Evolutionary conservation across 2,797 vertebrate species (phyloP).

Genomic region (Selene dorsalis): DNA sequence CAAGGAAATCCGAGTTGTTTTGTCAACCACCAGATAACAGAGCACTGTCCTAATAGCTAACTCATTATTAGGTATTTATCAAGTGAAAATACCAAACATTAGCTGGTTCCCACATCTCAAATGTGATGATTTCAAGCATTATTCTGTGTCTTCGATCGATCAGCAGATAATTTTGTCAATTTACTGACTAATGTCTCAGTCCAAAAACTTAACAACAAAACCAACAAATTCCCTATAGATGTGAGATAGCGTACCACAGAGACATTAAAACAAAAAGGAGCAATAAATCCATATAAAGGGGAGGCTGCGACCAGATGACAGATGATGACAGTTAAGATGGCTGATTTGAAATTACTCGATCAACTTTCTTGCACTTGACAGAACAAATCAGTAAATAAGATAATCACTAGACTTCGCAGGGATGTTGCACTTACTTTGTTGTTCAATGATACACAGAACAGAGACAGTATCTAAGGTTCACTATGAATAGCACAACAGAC

Average conservation of each 20-base stretch:
- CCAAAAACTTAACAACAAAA: not conserved
- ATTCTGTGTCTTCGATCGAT: not conserved
- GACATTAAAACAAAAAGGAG: not conserved
- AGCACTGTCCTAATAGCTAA: not conserved
- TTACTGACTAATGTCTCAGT: not conserved
- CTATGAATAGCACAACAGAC: slow-evolving; percentile 15
- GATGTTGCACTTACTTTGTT: not conserved
- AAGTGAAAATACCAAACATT: not conserved
- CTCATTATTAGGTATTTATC: not conserved
- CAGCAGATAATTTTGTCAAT: not conserved
- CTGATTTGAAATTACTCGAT: too few relatives aligned
- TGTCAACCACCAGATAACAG: not conserved
- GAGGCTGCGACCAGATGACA: not conserved
- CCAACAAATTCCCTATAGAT: not conserved
- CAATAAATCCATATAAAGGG: not conserved
- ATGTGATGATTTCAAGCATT: not conserved
- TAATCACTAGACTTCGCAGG: not conserved
- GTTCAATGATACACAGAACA: not conserved
- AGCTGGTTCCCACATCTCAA: not conserved
- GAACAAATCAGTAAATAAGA: not conserved
- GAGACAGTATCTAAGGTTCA: slow-evolving; percentile 29
- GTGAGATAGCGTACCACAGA: too few relatives aligned
- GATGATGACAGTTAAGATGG: too few relatives aligned
- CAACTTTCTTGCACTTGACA: not conserved
- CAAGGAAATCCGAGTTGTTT: not conserved